Conservation (phyloP, 2,888 invertebrate species). For the Cephalotes varians region DNA sequence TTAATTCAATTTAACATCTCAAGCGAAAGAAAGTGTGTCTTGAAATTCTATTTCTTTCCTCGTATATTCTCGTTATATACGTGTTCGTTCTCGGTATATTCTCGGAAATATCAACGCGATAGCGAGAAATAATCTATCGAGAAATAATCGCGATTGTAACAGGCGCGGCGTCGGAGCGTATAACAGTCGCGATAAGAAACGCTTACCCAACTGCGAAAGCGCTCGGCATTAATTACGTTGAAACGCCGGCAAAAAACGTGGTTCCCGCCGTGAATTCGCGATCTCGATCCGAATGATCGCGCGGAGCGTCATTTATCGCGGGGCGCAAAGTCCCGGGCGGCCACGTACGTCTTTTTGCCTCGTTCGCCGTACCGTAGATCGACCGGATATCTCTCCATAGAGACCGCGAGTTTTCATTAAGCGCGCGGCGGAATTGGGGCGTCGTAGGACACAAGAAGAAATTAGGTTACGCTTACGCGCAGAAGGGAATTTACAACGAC, state of each 20-base stretch:
- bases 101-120: background rate
- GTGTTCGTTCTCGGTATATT: too few relatives aligned
- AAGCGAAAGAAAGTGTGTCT: background rate
- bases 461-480: constrained; percentile 49
- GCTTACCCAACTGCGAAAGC: constrained; percentile 36
- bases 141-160: constrained; percentile 28
- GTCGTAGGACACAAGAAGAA: constrained; percentile 45
- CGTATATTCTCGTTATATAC: background rate
- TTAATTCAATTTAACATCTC: background rate
- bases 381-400: constrained; percentile 24
- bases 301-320: constrained; percentile 37
- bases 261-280: constrained; percentile 22
- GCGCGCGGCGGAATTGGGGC: constrained; percentile 20
- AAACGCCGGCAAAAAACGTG: constrained; percentile 26
- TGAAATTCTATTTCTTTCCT: background rate
- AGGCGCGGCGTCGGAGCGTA: constrained; percentile 27
- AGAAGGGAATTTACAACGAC: constrained; percentile 49
- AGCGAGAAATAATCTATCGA: constrained; percentile 6
- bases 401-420: constrained; percentile 52
- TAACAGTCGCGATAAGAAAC: constrained; percentile 39
- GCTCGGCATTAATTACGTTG: constrained; percentile 42
- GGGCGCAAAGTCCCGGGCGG: constrained; percentile 7
- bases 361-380: constrained; percentile 4
- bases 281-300: constrained; percentile 29
- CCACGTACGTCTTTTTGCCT: constrained; percentile 30